Conservation (phyloP, 2,888 invertebrate genomes). For the Girardia tigrina region DNA sequence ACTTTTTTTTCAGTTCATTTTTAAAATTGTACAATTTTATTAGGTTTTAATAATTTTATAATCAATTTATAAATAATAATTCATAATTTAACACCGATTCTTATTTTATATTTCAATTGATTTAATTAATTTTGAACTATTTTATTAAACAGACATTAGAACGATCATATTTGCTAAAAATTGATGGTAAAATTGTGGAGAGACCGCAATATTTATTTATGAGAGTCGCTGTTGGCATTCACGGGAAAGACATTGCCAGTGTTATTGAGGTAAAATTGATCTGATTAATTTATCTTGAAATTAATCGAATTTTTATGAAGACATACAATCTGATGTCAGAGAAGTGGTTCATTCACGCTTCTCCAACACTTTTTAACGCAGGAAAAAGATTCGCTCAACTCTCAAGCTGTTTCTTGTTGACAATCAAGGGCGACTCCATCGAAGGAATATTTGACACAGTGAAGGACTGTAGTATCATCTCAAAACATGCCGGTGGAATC, state of each 20-base stretch:
- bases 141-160: slow-evolving; percentile 87
- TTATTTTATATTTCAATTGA: too few species aligned
- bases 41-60: too few species aligned
- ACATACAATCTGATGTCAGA: slow-evolving; percentile 89
- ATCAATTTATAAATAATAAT: too few species aligned
- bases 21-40: too few species aligned
- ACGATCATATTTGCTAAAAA: slow-evolving; percentile 78
- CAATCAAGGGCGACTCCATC: slow-evolving; percentile 81
- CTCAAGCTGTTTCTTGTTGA: slow-evolving; percentile 72
- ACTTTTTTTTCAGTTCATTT: too few species aligned
- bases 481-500: slow-evolving; percentile 90
- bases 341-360: slow-evolving; percentile 88
- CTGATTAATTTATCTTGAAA: background rate
- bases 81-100: too few species aligned
- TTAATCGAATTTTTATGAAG: slow-evolving; percentile 41
- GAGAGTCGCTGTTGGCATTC: slow-evolving; percentile 89
- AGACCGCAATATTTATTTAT: slow-evolving; percentile 96
- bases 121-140: too few species aligned
- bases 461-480: slow-evolving; percentile 80
- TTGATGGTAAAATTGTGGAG: slow-evolving; percentile 77
- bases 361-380: slow-evolving; percentile 87
- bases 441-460: slow-evolving; percentile 83
- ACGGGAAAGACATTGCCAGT: slow-evolving; percentile 75
- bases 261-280: slow-evolving; percentile 70
- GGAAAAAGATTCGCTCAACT: slow-evolving; percentile 65